These are phyloP conservation scores for Oxyruncus cristatus DNA, from an alignment of 2,113 vertebrate species.

Conservation along the genomic window DNA sequence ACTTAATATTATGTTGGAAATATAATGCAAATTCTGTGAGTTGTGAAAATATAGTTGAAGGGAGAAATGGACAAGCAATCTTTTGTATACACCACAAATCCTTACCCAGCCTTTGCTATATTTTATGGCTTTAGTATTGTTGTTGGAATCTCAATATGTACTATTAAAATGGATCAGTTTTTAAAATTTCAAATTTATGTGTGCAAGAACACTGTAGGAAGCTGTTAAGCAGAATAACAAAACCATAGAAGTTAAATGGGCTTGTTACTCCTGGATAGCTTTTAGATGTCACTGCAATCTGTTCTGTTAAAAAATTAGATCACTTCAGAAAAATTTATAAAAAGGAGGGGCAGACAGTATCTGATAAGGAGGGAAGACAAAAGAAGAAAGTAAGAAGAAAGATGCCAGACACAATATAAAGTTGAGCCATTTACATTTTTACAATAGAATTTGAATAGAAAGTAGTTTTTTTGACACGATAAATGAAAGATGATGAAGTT, in stretches of 20 bases:
- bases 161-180: neutral
- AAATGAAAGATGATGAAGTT: neutral
- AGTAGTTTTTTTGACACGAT: neutral
- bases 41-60: neutral
- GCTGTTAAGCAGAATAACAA: neutral
- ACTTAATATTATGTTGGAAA: neutral
- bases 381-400: neutral
- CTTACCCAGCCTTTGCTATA: neutral
- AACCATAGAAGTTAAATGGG: neutral
- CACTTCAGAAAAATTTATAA: neutral
- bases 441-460: neutral
- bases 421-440: neutral
- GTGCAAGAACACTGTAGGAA: neutral
- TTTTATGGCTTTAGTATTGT: neutral
- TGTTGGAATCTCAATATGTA: neutral
- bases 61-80: neutral
- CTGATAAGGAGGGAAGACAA: neutral
- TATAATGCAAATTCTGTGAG: neutral
- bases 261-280: neutral
- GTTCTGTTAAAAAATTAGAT: neutral
- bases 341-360: neutral
- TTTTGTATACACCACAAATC: neutral
- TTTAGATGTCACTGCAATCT: neutral
- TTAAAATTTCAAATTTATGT: neutral
- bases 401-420: neutral